Evolutionary conservation across 2,113 vertebrate species (phyloP).

Genomic region (Pelecanus crispus): DNA sequence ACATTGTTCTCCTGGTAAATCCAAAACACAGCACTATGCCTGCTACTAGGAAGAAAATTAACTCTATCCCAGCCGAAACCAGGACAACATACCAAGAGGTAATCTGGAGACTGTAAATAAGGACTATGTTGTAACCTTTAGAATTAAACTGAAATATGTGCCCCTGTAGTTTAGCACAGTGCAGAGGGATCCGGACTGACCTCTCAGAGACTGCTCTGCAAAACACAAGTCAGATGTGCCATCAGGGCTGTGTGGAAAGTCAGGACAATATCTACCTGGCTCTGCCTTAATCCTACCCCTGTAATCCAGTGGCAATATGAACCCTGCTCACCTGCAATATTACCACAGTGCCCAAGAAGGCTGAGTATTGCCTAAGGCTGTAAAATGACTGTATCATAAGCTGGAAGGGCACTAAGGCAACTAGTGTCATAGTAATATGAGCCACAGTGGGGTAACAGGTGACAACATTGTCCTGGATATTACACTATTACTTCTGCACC

Average conservation of each 20-base stretch:
- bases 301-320: not conserved
- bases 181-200: not conserved
- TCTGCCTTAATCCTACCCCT: not conserved
- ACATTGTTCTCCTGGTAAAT: too few species aligned
- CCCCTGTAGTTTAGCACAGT: not conserved
- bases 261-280: not conserved
- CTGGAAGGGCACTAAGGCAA: not conserved
- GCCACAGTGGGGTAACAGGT: not conserved
- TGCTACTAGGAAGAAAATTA: too few species aligned
- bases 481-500: not conserved
- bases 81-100: conserved; percentile 35
- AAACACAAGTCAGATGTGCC: not conserved
- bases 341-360: not conserved
- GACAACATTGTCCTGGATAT: not conserved
- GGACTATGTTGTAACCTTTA: not conserved
- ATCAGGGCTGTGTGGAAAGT: not conserved
- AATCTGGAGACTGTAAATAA: conserved; percentile 46
- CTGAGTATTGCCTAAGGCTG: not conserved
- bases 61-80: too few species aligned
- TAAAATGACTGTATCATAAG: not conserved
- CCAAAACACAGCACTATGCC: too few species aligned
- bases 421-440: not conserved
- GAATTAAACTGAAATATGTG: not conserved
- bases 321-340: not conserved
- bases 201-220: not conserved